Conservation (phyloP, 2,113 vertebrate genomes). For the Camelus bactrianus region DNA sequence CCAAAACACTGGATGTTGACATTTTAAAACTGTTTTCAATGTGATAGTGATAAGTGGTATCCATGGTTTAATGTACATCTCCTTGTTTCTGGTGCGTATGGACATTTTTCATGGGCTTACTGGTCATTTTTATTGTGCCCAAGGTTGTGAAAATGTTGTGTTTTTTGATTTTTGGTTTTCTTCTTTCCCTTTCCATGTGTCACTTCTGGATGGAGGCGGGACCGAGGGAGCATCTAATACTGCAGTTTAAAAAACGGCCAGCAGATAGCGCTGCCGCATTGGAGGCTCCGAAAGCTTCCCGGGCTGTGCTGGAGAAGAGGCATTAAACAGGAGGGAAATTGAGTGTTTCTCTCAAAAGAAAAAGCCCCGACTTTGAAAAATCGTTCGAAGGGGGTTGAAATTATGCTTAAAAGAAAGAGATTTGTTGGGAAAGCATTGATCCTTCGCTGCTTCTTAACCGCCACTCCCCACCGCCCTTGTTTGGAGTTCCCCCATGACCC, state of each 20-base stretch:
- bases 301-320: fast-evolving
- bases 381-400: neutral
- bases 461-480: neutral
- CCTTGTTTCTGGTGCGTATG: neutral
- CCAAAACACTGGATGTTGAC: no score
- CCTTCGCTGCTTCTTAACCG: slow-evolving; percentile 52
- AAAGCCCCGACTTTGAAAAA: slow-evolving; percentile 4
- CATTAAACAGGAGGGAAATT: fast-evolving
- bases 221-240: fast-evolving
- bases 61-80: neutral
- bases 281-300: neutral
- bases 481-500: neutral
- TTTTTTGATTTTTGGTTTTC: neutral
- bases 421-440: slow-evolving; percentile 49
- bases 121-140: neutral
- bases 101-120: neutral
- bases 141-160: no score
- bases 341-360: neutral
- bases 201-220: neutral
- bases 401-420: neutral
- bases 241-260: neutral
- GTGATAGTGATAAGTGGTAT: neutral
- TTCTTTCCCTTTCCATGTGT: fast-evolving
- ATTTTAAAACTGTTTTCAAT: neutral
- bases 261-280: slow-evolving; percentile 84